Evolutionary conservation across 1,140 invertebrate genomes (phyloP), one percentile per base, ranked within the genome.

Genomic region (Drosophila nebulosa): DNA sequence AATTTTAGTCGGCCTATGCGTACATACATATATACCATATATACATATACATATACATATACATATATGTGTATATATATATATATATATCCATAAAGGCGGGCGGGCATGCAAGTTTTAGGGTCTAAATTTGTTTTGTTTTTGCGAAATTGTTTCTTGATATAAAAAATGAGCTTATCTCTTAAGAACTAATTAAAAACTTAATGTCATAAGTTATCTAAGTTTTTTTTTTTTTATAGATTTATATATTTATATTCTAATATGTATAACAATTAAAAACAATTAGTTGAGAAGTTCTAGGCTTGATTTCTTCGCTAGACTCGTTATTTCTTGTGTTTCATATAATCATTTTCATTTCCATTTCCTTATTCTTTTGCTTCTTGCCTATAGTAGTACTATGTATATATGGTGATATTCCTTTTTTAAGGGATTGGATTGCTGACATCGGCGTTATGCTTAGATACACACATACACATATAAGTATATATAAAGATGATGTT

Each of bases 111-210:
- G 39, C 39, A 46, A 46, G 39, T 50, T 59, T 16, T 24, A 51
- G 4, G 32, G 21, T 14, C 39, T 46, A 21, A 46, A 21, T 52
- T 61, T 36, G 24, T 50, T 52, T 50, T 10, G 10, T 26, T 22
- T 14, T 55, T 42, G 12, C 7, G 46, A 18, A 42, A 58, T 36
- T 30, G 59, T 26, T 46, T 50, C 27, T 52, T 77, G 73, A 78
- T 81, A 73, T 77, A 32, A 81, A 81, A 80, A 77, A 66, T 73
- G 55, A 81, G 69, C 79, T 81, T 81, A 80, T 63, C 42, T 63
- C 42, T 46, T 51, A 60, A 22, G 32, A 50, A 78, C 79, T 83
- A 83, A 78, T 83, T 83, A 74, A 78, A 83, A 83, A 83, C 79
- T 83, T 83, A 83, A 74, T 74, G 62, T 83, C 70, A 18, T 57